A percentile compares a stretch with the other conserved stretches of the same genome.
phyloP scores from a whole-genome alignment of 2,797 vertebrate genomes.

The Cynopterus sphinx region DNA sequence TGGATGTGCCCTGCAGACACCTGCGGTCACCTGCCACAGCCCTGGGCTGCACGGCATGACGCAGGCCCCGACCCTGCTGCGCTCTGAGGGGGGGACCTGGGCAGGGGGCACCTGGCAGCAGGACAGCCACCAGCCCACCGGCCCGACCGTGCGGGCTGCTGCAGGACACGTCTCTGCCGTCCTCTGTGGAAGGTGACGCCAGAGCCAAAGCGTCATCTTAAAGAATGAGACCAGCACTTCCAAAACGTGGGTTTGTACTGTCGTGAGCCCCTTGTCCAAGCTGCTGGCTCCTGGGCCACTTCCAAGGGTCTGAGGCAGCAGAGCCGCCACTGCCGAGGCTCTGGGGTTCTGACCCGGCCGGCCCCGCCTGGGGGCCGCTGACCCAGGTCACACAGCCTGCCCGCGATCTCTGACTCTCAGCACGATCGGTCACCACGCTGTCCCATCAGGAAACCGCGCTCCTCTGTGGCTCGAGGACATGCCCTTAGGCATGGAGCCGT shows the following conservation, averaged over 20 bases:
- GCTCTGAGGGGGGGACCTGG: too few species aligned
- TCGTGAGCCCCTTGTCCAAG: neutral
- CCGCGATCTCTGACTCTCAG: neutral
- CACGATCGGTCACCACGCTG: neutral
- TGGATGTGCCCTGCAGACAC: neutral
- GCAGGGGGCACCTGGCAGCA: too few species aligned
- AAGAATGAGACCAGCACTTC: neutral
- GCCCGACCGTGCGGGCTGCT: rapidly evolving
- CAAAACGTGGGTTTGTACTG: neutral
- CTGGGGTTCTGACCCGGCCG: neutral
- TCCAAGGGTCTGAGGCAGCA: neutral
- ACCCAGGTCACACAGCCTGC: neutral
- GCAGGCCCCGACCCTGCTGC: too few species aligned
- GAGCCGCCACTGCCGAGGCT: neutral
- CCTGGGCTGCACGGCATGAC: too few species aligned
- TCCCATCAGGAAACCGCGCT: neutral
- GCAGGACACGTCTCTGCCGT: rapidly evolving
- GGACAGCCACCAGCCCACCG: neutral
- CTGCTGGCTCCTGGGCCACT: neutral
- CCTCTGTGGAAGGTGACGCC: neutral
- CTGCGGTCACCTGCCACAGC: too few species aligned
- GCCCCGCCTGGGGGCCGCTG: neutral
- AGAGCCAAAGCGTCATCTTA: neutral
- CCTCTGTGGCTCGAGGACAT: neutral
- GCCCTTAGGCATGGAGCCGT: rapidly evolving